Conservation (phyloP, 2,888 invertebrate species). For the Erpobdella octoculata region DNA sequence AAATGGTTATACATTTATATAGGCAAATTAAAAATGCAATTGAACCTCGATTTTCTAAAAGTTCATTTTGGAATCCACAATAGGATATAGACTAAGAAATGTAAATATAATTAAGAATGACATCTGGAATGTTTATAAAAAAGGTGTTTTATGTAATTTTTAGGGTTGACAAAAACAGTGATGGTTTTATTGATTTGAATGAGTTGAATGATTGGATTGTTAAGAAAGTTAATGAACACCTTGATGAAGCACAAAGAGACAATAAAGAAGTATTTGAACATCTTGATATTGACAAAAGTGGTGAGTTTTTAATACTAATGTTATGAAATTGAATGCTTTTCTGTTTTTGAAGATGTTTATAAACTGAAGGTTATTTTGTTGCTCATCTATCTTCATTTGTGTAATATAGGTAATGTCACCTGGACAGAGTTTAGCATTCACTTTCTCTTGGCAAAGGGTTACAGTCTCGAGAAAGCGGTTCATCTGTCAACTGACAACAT, state of each 20-base stretch:
- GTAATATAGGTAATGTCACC: conserved; percentile 59
- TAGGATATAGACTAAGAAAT: too few relatives aligned
- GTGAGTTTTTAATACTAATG: conserved; percentile 37
- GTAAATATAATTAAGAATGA: too few relatives aligned
- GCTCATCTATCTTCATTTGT: too few relatives aligned
- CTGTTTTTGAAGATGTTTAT: neutral
- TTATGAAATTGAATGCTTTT: neutral
- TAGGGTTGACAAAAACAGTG: conserved; percentile 48
- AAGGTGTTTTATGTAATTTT: too few relatives aligned
- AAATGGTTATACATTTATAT: neutral
- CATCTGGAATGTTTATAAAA: too few relatives aligned
- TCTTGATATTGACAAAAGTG: conserved; percentile 48
- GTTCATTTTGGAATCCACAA: too few relatives aligned
- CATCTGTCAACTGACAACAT: conserved; percentile 27
- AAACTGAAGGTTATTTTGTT: too few relatives aligned
- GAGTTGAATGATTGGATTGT: conserved; percentile 52
- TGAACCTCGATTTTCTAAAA: too few relatives aligned
- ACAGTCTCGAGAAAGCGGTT: conserved; percentile 28
- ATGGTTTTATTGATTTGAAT: conserved; percentile 43
- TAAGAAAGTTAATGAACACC: conserved; percentile 50
- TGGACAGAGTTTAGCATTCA: conserved; percentile 74
- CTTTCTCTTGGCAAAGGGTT: conserved; percentile 64
- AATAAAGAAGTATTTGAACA: conserved; percentile 48
- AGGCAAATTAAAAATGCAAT: neutral
- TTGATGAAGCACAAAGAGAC: conserved; percentile 49